Evolutionary conservation across 1,140 invertebrate genomes (phyloP), one percentile per base, ranked within the genome.

Genomic region (Drosophila kanapiae): DNA sequence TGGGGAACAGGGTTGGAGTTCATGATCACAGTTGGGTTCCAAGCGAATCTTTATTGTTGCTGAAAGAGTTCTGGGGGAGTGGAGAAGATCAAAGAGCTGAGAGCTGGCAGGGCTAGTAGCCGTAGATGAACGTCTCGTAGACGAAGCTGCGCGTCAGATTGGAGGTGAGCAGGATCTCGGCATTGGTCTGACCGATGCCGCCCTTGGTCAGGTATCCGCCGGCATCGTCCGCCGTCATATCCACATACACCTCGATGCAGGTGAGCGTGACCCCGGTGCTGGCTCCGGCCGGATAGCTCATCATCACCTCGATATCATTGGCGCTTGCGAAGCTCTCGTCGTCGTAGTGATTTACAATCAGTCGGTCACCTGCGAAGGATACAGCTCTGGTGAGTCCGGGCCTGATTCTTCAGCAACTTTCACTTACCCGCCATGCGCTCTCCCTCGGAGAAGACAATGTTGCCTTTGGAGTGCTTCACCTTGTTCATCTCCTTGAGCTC

Each of bases 81-180:
- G 37, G 37, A 35, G 38, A 56, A 14, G 53, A 56, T 7, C 53
- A 54, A 35, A 27, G 27, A 40, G 33, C 33, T 37, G 33, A 8
- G 42, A 27, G 16, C 53, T 14, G 35, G 18, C n/a, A 33, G 11
- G 35, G 13, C 47, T 62, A 91, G 86, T 91, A 92, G 27, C 91
- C 91, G 60, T 92, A 92, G 65, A 92, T 75, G 69, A 76, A 87
- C 18, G 80, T 79, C 60, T 92, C 88, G 59, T 91, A 92, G 40
- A 74, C 75, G 56, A 82, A 91, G 37, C 72, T 80, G 9, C 75
- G 67, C 23, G 91, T 92, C 42, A 23, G 14, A 53, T 92, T 82
- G 47, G 78, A 77, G 14, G 59, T 64, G 8, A 92, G 48, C 16
- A 92, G 43, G 3, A 92, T 75, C 42, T 90, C 60, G 0, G 72